Percentiles rank a stretch among this genome's conserved stretches.
These are phyloP conservation scores for Lindbergichthys nudifrons DNA, from an alignment of 2,797 vertebrate genomes.

Conservation along the genomic window DNA sequence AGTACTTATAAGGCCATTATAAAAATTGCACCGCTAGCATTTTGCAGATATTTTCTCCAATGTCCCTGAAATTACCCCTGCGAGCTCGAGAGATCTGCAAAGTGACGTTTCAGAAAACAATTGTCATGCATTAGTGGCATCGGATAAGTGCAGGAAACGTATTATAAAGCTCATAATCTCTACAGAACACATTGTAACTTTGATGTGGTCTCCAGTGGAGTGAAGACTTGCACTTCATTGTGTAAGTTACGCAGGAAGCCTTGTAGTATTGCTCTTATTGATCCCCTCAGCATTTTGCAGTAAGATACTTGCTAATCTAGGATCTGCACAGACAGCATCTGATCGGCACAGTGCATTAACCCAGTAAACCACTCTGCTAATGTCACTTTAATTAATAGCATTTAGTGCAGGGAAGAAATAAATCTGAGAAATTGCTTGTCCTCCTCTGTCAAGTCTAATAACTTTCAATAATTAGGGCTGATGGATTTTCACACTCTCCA, in stretches of 20 bases:
- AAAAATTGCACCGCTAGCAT: neutral
- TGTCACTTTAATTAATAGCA: constrained; percentile 99
- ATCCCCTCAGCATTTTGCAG: constrained; percentile 85
- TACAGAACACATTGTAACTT: constrained; percentile 23
- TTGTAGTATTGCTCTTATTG: constrained; percentile 83
- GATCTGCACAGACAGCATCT: constrained; percentile 92
- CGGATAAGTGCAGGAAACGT: constrained; percentile 4
- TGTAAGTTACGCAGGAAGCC: neutral
- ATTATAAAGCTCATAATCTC: constrained; percentile 16
- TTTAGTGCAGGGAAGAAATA: constrained; percentile 96
- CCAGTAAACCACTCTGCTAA: constrained; percentile 94
- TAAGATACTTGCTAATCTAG: constrained; percentile 90
- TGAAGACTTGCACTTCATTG: constrained; percentile 9
- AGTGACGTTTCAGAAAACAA: constrained; percentile 7
- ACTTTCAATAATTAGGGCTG: constrained; percentile 99
- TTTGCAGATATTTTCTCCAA: neutral
- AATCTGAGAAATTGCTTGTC: constrained; percentile 99
- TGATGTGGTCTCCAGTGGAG: constrained; percentile 13
- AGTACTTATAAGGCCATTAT: neutral
- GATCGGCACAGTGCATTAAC: constrained; percentile 96
- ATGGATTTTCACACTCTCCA: constrained; percentile 99
- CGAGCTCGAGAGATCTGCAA: constrained; percentile 7
- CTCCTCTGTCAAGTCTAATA: constrained; percentile 99
- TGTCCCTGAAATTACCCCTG: constrained; percentile 18
- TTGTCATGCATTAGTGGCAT: constrained; percentile 1